Conservation (phyloP, 2,113 vertebrate genomes). For the Tapirus terrestris region DNA sequence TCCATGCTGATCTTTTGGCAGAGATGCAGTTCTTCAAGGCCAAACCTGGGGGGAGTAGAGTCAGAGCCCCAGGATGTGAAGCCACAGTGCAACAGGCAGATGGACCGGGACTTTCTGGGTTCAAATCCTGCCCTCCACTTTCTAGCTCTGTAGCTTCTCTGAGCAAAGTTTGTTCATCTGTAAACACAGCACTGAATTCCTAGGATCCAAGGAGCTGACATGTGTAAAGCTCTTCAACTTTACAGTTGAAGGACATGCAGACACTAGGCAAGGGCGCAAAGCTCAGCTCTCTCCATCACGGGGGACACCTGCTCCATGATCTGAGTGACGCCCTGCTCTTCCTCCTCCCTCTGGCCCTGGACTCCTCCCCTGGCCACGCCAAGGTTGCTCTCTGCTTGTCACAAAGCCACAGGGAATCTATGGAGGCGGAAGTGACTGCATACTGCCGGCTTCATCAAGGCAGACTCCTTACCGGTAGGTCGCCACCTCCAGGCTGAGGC, state of each 20-base stretch:
- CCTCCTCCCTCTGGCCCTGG: not conserved
- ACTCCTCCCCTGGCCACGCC: not conserved
- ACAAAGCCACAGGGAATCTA: not conserved
- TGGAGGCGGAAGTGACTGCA: not conserved
- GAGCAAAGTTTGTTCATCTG: not conserved
- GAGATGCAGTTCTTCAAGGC: not conserved
- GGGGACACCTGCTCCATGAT: accelerated
- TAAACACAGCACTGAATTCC: not conserved
- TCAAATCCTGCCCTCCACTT: not conserved
- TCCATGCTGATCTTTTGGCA: not conserved
- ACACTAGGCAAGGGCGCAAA: not conserved
- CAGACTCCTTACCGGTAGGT: slow-evolving; percentile 92
- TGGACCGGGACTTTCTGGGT: not conserved
- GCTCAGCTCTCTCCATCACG: not conserved
- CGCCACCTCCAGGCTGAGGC: slow-evolving; percentile 95
- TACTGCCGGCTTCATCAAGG: not conserved
- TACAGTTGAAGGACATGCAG: not conserved
- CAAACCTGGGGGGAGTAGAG: not conserved
- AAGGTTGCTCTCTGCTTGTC: not conserved
- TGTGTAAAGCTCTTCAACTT: not conserved
- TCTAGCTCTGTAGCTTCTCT: not conserved
- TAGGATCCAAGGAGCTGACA: too few relatives aligned
- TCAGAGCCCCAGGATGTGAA: not conserved
- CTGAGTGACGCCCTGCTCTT: not conserved
- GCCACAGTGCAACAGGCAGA: not conserved